A percentile compares a stretch with the other conserved stretches of the same genome.
Conservation (phyloP, 2,888 invertebrate species). For the Chaitophorus viminalis region DNA sequence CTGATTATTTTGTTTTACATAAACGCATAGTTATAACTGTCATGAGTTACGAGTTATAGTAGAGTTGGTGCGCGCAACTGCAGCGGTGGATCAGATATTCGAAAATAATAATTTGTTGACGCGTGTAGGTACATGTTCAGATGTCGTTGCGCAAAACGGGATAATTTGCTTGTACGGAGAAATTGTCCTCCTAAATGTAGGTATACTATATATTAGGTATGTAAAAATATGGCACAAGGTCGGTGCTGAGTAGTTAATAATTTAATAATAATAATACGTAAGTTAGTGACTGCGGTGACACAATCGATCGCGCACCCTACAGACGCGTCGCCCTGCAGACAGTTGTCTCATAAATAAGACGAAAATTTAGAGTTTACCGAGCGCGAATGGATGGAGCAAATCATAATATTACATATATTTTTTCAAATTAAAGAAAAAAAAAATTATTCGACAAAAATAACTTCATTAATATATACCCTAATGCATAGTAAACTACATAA, state of each 20-base stretch:
- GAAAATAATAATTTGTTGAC: not conserved
- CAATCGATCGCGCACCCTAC: not conserved
- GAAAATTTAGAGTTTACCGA: not conserved
- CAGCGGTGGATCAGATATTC: not conserved
- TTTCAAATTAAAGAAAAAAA: too few relatives aligned
- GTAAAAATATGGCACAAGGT: slow-evolving; percentile 28
- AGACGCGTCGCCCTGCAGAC: not conserved
- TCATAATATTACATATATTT: not conserved
- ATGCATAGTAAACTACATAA: too few relatives aligned
- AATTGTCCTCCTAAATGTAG: not conserved
- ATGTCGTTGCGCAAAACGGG: slow-evolving; percentile 22
- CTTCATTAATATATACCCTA: too few relatives aligned
- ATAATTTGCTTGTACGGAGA: slow-evolving; percentile 4
- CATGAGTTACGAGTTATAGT: too few relatives aligned
- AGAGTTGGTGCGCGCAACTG: not conserved
- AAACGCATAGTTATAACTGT: too few relatives aligned
- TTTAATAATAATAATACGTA: not conserved
- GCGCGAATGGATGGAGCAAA: not conserved
- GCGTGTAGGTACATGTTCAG: not conserved
- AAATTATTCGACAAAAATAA: too few relatives aligned
- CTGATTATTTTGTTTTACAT: too few relatives aligned
- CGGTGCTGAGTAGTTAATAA: not conserved
- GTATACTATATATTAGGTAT: not conserved
- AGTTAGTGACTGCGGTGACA: slow-evolving; percentile 2
- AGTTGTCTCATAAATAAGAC: not conserved